Evolutionary conservation across 2,797 vertebrate species (phyloP), one percentile per base, ranked within the genome.

Genomic region (Xerus rutilus): DNA sequence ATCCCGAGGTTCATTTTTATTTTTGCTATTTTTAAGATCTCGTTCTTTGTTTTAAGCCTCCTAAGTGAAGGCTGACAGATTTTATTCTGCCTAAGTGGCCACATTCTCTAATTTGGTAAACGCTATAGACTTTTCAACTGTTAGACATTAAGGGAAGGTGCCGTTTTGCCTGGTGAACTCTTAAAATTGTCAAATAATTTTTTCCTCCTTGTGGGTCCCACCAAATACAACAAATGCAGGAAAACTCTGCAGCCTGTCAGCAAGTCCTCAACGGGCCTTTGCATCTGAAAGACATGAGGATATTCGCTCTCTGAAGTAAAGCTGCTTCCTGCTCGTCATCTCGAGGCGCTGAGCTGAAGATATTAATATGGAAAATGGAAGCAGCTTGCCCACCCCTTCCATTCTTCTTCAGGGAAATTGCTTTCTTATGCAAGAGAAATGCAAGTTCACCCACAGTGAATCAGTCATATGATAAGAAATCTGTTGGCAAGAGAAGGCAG

Each of bases 401-500:
- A 25, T 62, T 10, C 7, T 52, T 84, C 49, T 64, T 28, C 39
- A 85, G 95, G 3, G 94, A 97, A 98, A 97, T 94, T 96, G 96
- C 94, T 97, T 97, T 98, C 92, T 97, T 92, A 70, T 14, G 81
- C 92, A 95, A 97, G 97, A 97, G 92, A 95, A 62, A 95, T 69
- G 21, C 59, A 64, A 93, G 86, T 91, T 90, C 91, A 11, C 77
- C 65, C 96, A 32, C 93, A 86, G 83, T 81, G 52, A 95, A 86
- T 92, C 92, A 30, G 86, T 95, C 96, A 85, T 17, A 25, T 94
- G 97, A 96, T 95, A 97, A 97, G 96, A 95, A 96, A 96, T 97
- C 95, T 93, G 14, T 95, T 73, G 94, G 93, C 57, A 21, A n/a
- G 91, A 78, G 30, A 62, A 20, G 43, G 62, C 57, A 52, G 57